Evolutionary conservation across 2,113 vertebrate genomes (phyloP), one percentile per base, ranked within the genome.

Genomic region (Tachysurus vachellii): DNA sequence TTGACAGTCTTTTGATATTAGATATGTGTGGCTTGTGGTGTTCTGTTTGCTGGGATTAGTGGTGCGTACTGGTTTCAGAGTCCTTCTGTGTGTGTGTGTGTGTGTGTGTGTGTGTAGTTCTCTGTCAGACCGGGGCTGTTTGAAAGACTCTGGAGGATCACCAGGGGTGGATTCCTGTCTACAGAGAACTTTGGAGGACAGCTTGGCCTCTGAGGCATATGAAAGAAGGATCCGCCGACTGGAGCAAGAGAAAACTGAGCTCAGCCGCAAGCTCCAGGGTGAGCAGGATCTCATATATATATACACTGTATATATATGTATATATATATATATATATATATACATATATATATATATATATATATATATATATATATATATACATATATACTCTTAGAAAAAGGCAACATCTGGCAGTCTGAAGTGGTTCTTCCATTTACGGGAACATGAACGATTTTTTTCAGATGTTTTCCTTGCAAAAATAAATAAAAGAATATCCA

Each of bases 201-300:
- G 96, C 91, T 94, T 99, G 92, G 98, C 97, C 31, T 96, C 97
- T 0, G 98, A 99, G 92, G 98, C 98, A 76, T 99, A 99, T 57
- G 98, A 99, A 92, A 96, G 98, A 88, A 96, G 98, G 92, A 98
- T 99, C 91, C 96, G 96, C 31, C 96, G 97, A 8, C 94, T 99
- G 80, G 98, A 99, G 88, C 98, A 99, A 91, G 98, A 99, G 90
- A 99, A 99, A 88, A 91, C 97, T 82, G 98, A 99, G 93, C 97
- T 99, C 70, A 96, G 95, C 92, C 96, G 98, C 91, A 99, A 99
- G 89, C 94, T 99, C 84, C 98, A 99, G 95, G 98, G 98, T 99
- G 93, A 86, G 90, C 82, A 70, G 8, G 26, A 28, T 26, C 23
- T 57, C 53, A 82, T 42, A 88, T 61, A 68, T 53, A n/a, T n/a